These are phyloP conservation scores for Tupiocoris notatus DNA, from an alignment of 2,888 invertebrate species.

Conservation along the genomic window DNA sequence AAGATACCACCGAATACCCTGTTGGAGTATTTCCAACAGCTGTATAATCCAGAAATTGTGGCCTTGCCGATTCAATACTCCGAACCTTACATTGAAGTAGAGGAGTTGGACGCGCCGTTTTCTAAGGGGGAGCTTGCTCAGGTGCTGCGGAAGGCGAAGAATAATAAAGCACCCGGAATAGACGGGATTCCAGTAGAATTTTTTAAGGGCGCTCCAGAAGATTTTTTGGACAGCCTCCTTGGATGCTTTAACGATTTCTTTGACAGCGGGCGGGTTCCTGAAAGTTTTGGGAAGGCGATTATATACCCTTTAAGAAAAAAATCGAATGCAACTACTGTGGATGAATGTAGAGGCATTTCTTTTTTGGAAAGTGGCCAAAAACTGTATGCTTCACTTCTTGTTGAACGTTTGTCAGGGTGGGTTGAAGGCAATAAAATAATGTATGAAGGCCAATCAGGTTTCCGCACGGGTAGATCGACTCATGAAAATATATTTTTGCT, in stretches of 20 bases:
- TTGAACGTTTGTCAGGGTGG: slow-evolving; percentile 31
- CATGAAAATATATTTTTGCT: slow-evolving; percentile 4
- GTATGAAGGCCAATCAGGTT: slow-evolving; percentile 44
- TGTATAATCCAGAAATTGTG: no score
- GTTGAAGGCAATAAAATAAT: slow-evolving; percentile 31
- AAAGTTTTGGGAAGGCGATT: no score
- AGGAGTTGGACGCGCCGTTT: no score
- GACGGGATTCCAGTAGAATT: slow-evolving; percentile 6
- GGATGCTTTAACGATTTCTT: not conserved
- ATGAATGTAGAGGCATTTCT: slow-evolving; percentile 37
- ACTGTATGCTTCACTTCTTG: slow-evolving; percentile 24
- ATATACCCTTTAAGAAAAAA: slow-evolving; percentile 38
- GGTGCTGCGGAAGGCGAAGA: not conserved
- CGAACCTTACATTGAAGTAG: no score
- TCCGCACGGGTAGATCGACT: slow-evolving; percentile 11
- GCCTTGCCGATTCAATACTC: no score
- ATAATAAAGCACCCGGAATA: slow-evolving; percentile 12
- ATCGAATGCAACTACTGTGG: not conserved
- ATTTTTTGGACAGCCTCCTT: not conserved
- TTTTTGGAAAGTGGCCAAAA: slow-evolving; percentile 29
- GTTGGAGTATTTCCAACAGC: no score
- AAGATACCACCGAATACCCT: no score
- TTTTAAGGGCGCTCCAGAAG: not conserved
- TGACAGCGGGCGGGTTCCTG: not conserved
- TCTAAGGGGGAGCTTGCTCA: no score